Percentiles rank a stretch among this genome's conserved stretches.
Evolutionary conservation across 2,797 vertebrate genomes (phyloP).

Genomic region (Valencia hispanica): DNA sequence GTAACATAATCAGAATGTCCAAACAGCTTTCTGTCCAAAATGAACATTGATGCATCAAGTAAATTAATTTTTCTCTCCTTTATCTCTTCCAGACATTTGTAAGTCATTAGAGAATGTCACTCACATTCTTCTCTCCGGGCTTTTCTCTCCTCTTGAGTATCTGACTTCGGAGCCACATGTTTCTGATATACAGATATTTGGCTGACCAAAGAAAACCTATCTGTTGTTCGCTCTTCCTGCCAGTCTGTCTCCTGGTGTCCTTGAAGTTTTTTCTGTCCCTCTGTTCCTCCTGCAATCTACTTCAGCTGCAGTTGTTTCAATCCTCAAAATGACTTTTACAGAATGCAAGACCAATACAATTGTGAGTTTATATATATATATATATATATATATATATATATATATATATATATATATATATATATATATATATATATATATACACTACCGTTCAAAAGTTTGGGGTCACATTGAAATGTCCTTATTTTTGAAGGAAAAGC

Average conservation of each 20-base stretch:
- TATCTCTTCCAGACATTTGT: constrained; percentile 7
- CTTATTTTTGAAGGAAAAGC: too few relatives aligned
- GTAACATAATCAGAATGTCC: not conserved
- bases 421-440: too few relatives aligned
- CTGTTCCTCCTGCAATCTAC: too few relatives aligned
- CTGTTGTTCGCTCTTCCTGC: not conserved
- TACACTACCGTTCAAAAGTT: too few relatives aligned
- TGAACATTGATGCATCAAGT: not conserved
- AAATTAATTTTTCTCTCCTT: not conserved
- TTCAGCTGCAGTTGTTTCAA: not conserved
- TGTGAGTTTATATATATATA: too few relatives aligned
- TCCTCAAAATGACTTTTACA: not conserved
- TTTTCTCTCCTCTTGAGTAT: not conserved
- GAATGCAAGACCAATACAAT: not conserved
- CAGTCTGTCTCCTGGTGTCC: not conserved
- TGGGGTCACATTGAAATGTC: too few relatives aligned
- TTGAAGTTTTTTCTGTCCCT: not conserved
- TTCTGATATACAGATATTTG: constrained; percentile 11
- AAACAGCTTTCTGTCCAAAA: not conserved
- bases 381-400: too few relatives aligned
- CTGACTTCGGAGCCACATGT: constrained; percentile 10
- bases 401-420: too few relatives aligned
- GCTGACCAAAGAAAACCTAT: not conserved
- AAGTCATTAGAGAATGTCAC: constrained; percentile 1
- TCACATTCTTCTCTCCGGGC: constrained; percentile 4